Evolutionary conservation across 2,888 invertebrate genomes (phyloP).

Genomic region (Melolontha melolontha): DNA sequence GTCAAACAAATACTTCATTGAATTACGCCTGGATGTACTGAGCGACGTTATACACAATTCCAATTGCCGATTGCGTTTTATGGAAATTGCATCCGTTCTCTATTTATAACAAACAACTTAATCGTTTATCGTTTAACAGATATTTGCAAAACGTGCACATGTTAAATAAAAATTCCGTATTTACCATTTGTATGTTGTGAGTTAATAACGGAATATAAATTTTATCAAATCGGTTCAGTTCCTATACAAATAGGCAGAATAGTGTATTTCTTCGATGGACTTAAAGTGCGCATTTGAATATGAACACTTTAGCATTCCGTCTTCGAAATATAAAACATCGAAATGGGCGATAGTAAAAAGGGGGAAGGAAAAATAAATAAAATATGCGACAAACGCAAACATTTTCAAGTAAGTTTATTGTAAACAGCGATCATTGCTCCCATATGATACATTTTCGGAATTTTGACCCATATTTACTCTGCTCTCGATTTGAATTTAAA

Average conservation of each 20-base stretch:
- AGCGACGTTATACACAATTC: too few relatives aligned
- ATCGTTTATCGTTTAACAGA: too few relatives aligned
- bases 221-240: background rate
- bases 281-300: slow-evolving; percentile 47
- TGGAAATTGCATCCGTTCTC: too few relatives aligned
- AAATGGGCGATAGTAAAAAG: slow-evolving; percentile 54
- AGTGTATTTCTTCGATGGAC: slow-evolving; percentile 27
- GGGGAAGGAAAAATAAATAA: slow-evolving; percentile 57
- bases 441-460: slow-evolving; percentile 39
- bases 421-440: slow-evolving; percentile 49
- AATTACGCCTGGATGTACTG: too few relatives aligned
- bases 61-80: too few relatives aligned
- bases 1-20: too few relatives aligned
- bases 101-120: too few relatives aligned
- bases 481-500: slow-evolving; percentile 41
- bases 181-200: background rate
- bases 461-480: slow-evolving; percentile 42
- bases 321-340: slow-evolving; percentile 56
- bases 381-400: slow-evolving; percentile 60
- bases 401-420: slow-evolving; percentile 55
- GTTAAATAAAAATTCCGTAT: too few relatives aligned
- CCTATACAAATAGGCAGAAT: slow-evolving; percentile 22
- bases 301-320: slow-evolving; percentile 50
- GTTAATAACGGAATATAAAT: background rate
- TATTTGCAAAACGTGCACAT: too few relatives aligned